phyloP scores from a whole-genome alignment of 2,888 invertebrate genomes.

The Nysson spinosus region DNA sequence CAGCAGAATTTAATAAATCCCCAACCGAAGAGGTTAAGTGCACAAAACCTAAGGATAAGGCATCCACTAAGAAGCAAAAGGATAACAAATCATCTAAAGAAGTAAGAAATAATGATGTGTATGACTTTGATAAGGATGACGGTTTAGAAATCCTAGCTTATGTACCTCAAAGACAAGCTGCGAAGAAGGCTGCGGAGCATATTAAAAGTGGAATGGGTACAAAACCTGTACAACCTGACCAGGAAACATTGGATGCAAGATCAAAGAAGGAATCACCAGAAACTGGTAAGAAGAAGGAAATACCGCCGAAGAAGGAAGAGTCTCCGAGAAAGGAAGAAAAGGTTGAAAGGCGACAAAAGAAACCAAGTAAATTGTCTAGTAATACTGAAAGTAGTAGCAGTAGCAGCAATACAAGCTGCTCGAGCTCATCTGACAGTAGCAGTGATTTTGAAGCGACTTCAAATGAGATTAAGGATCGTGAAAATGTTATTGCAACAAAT shows the following conservation, averaged over 20 bases:
- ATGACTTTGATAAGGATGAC: slow-evolving; percentile 83
- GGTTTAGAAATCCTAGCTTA: slow-evolving; percentile 84
- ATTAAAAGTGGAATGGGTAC: slow-evolving; percentile 88
- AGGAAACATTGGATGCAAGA: slow-evolving; percentile 69
- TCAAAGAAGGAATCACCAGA: slow-evolving; percentile 67
- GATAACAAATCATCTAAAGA: slow-evolving; percentile 69
- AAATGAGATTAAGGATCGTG: slow-evolving; percentile 33
- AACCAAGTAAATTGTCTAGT: no score
- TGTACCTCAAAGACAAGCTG: slow-evolving; percentile 93
- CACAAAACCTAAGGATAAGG: slow-evolving; percentile 64
- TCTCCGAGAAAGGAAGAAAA: slow-evolving; percentile 45
- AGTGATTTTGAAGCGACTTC: slow-evolving; percentile 71
- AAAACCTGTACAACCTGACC: slow-evolving; percentile 71
- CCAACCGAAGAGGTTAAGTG: slow-evolving; percentile 42
- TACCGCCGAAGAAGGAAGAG: slow-evolving; percentile 46
- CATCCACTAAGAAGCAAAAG: slow-evolving; percentile 55
- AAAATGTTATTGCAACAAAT: no score
- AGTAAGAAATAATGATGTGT: slow-evolving; percentile 77
- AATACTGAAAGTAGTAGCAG: slow-evolving; percentile 81
- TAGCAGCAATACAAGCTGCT: slow-evolving; percentile 71
- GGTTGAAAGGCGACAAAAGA: slow-evolving; percentile 30
- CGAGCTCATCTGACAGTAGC: slow-evolving; percentile 76
- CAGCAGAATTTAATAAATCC: slow-evolving; percentile 72
- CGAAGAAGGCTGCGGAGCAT: slow-evolving; percentile 94
- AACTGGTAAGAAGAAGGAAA: slow-evolving; percentile 72